phyloP scores from a whole-genome alignment of 2,797 vertebrate genomes.

The Glyptemys insculpta region DNA sequence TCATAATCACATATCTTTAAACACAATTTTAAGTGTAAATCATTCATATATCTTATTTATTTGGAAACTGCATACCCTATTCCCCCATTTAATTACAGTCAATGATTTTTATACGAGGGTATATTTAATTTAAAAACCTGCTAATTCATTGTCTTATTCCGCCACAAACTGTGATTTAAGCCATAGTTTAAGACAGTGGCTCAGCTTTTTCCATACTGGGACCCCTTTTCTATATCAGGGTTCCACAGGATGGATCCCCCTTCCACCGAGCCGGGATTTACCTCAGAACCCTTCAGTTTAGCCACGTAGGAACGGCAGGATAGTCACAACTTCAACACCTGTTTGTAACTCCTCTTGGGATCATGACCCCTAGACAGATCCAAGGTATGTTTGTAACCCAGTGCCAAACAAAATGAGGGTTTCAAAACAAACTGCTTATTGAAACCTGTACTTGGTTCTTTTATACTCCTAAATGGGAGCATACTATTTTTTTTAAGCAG shows the following conservation, averaged over 20 bases:
- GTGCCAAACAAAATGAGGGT: background rate
- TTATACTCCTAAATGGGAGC: background rate
- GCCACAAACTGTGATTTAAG: background rate
- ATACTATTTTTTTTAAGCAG: background rate
- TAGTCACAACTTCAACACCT: background rate
- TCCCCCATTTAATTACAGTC: constrained; percentile 46
- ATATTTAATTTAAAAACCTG: background rate
- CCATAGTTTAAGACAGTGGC: background rate
- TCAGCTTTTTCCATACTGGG: background rate
- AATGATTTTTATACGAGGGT: constrained; percentile 30
- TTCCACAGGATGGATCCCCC: background rate
- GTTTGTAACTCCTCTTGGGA: background rate
- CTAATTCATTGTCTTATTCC: constrained; percentile 18
- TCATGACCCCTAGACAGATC: background rate
- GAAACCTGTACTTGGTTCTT: background rate
- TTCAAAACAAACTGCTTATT: background rate
- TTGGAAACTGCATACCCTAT: background rate
- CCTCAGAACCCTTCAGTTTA: background rate
- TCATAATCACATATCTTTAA: background rate
- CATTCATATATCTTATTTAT: background rate
- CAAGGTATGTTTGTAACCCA: background rate
- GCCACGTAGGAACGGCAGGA: background rate
- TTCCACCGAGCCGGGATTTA: background rate
- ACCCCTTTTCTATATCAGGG: background rate
- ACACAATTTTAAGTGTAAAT: constrained; percentile 24